Percentiles rank a stretch among this genome's conserved stretches.
phyloP scores from a whole-genome alignment of 2,113 vertebrate genomes.

The Cettia cetti region DNA sequence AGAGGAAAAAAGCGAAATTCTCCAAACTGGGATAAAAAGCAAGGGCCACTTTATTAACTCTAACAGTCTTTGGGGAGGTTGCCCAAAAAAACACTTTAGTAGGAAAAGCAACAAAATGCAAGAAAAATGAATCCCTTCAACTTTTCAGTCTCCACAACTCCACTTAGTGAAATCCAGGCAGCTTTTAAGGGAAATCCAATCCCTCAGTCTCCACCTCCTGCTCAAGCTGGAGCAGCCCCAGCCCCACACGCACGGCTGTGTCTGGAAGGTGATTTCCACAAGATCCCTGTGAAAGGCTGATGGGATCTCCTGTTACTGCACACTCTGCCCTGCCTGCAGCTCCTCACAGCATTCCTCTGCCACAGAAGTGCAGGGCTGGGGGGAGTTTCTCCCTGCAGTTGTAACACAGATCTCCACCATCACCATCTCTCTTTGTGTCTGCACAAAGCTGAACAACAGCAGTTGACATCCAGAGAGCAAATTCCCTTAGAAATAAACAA shows the following conservation, averaged over 20 bases:
- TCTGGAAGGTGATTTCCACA: neutral
- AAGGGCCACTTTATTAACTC: neutral
- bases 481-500: neutral
- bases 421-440: neutral
- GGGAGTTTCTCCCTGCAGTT: fast-evolving
- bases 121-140: neutral
- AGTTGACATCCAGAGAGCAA: neutral
- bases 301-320: no score
- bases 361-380: neutral
- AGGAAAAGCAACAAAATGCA: neutral
- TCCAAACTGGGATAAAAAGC: neutral
- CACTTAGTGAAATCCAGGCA: neutral
- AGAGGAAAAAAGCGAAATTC: neutral
- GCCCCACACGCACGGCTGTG: fast-evolving
- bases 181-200: neutral
- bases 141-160: neutral
- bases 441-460: neutral
- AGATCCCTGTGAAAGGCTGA: neutral
- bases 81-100: neutral
- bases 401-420: neutral
- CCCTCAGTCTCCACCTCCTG: neutral
- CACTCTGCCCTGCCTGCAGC: neutral
- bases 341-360: neutral
- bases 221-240: neutral
- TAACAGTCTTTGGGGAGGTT: neutral